These are phyloP conservation scores for Dasypolia templi DNA, from an alignment of 2,888 invertebrate genomes.

Conservation along the genomic window DNA sequence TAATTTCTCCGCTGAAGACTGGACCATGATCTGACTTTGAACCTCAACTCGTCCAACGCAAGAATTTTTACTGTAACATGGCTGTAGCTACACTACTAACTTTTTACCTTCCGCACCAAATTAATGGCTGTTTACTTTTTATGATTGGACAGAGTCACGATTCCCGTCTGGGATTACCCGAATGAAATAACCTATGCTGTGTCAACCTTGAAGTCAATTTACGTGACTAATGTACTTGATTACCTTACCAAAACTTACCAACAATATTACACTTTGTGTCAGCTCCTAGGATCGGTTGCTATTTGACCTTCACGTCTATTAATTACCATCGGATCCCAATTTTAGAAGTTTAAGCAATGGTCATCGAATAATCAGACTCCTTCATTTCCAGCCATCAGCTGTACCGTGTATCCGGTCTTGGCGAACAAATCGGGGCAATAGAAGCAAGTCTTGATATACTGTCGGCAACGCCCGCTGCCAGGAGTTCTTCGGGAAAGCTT, in stretches of 20 bases:
- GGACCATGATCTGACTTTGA: background rate
- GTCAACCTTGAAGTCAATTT: constrained; percentile 18
- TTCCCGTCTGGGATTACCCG: constrained; percentile 1
- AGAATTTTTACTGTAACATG: background rate
- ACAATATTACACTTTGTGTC: background rate
- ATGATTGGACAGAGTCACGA: constrained; percentile 24
- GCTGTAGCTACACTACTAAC: too few species aligned
- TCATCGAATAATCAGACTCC: constrained; percentile 2
- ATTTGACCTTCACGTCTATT: background rate
- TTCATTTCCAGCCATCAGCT: constrained; percentile 79
- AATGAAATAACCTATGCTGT: constrained; percentile 9
- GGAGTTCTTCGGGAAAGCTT: constrained; percentile 74
- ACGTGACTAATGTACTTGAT: background rate
- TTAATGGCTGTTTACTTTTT: constrained; percentile 3
- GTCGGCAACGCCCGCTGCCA: constrained; percentile 75
- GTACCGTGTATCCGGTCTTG: constrained; percentile 78
- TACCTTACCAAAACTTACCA: background rate
- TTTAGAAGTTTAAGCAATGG: background rate
- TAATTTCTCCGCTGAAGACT: too few species aligned
- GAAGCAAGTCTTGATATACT: constrained; percentile 80
- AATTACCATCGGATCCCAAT: background rate
- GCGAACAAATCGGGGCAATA: constrained; percentile 73
- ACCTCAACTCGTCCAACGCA: background rate
- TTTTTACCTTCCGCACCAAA: constrained; percentile 13
- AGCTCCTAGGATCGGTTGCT: background rate